Base-by-base conservation (phyloP, 23 tunicate genomes). In the Clavelina lepadiformis region DNA sequence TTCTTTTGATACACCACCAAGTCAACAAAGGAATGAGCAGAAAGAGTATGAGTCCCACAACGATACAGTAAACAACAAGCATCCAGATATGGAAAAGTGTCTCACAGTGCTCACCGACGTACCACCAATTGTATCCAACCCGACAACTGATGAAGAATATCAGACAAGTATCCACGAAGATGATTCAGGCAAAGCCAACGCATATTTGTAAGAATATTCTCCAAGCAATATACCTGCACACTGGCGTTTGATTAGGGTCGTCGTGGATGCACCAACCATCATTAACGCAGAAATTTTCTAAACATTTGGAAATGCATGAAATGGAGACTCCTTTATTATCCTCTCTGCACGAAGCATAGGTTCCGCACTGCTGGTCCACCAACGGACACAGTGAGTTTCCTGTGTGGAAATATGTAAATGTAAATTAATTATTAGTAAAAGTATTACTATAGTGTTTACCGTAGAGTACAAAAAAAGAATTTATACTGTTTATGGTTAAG, bases 221-320 rank as follows among this genome's bases (percentile, higher is more conserved):
- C n/a, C n/a, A n/a, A n/a, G n/a, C n/a, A 26, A 29, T 21, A 15
- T 58, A 80, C 87, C 68, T 72, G 87, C 87, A 80, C 25, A 46
- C 26, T 25, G 87, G 87, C 18, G 8, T 0, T 19, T 41, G 4
- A 34, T 80, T 72, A 2, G 65, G 53, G 31, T 80, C 50, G 18
- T 8, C 30, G 8, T 80, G 87, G 18, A 29, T 32, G 52, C 87
- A 80, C 30, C 44, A 26, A 13, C 79, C 87, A 29, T 73, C 41
- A 36, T 68, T 71, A 19, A 26, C 22, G 1, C 83, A 77, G 31
- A 27, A 77, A 19, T 31, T 67, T 8, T 19, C 23, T 55, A 45
- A 45, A 35, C 83, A 77, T 0, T 53, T 56, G 2, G 75, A 68
- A 18, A 55, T 38, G 32, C 83, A 77, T 22, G 66, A 54, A 22